Evolutionary conservation across 2,797 vertebrate genomes (phyloP).

Genomic region (Halcyon smyrnensis): DNA sequence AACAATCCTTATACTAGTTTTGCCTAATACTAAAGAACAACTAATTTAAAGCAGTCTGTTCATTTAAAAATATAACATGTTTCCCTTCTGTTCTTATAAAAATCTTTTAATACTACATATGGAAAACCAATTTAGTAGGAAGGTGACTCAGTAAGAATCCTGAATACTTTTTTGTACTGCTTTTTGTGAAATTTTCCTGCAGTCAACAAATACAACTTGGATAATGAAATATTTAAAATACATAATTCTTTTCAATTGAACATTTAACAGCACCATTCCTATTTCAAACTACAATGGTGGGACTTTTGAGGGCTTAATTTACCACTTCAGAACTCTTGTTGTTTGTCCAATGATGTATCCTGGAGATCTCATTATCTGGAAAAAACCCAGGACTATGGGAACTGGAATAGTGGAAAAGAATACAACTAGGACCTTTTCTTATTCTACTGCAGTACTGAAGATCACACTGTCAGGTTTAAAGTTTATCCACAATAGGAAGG

Average conservation of each 20-base stretch:
- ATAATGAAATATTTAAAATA: neutral
- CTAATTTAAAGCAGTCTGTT: neutral
- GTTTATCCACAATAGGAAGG: neutral
- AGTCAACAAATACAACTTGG: neutral
- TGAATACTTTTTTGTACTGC: neutral
- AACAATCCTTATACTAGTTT: neutral
- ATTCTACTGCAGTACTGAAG: neutral
- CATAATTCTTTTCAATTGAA: neutral
- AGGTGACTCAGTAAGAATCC: neutral
- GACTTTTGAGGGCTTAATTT: neutral
- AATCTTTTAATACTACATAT: neutral
- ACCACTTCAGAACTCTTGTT: neutral
- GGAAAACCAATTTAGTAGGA: constrained; percentile 2
- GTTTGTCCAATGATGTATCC: neutral
- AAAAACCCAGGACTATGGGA: neutral
- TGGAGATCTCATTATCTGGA: neutral
- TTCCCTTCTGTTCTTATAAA: neutral
- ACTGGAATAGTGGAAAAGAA: neutral
- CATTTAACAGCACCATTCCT: neutral
- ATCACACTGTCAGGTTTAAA: neutral
- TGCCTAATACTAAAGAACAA: neutral
- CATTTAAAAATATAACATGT: neutral
- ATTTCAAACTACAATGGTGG: neutral
- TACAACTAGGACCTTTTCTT: neutral
- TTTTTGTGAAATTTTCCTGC: neutral